Percentiles rank a stretch among this genome's conserved stretches.
phyloP scores from a whole-genome alignment of 2,797 vertebrate species.

The Poliocrania exsul region DNA sequence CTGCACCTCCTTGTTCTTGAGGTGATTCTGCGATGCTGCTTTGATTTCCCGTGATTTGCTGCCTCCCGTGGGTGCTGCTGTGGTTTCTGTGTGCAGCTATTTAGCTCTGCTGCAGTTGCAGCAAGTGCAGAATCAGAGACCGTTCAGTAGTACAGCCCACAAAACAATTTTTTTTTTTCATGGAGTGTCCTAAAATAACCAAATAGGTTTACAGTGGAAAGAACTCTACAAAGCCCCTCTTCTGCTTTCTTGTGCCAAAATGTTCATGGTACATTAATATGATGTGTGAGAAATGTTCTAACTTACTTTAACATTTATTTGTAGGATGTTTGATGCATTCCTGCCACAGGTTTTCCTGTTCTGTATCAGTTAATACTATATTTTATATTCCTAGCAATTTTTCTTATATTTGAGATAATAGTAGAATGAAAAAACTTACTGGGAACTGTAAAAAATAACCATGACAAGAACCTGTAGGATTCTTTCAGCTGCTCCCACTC shows the following conservation, averaged over 20 bases:
- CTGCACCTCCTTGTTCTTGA: not conserved
- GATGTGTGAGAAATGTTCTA: not conserved
- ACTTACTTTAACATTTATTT: not conserved
- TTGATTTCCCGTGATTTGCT: not conserved
- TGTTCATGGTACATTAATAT: not conserved
- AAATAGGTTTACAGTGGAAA: not conserved
- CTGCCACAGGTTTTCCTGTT: not conserved
- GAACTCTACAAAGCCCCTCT: not conserved
- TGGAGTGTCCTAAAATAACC: not conserved
- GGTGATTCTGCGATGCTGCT: not conserved
- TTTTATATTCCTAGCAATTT: not conserved
- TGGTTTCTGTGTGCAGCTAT: not conserved
- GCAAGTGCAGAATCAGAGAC: not conserved
- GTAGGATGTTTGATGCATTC: not conserved
- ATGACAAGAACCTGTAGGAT: not conserved
- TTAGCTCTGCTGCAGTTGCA: not conserved
- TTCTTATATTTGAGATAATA: not conserved
- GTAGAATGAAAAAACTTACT: not conserved
- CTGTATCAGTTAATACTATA: not conserved
- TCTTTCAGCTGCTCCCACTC: not conserved
- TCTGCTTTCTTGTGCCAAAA: not conserved
- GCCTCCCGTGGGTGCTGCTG: not conserved
- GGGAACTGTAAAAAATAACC: not conserved
- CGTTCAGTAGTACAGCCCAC: not conserved
- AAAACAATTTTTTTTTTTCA: not conserved